A percentile compares a stretch with the other conserved stretches of the same genome.
phyloP scores from a whole-genome alignment of 2,888 invertebrate genomes.

The Melipona bicolor region DNA sequence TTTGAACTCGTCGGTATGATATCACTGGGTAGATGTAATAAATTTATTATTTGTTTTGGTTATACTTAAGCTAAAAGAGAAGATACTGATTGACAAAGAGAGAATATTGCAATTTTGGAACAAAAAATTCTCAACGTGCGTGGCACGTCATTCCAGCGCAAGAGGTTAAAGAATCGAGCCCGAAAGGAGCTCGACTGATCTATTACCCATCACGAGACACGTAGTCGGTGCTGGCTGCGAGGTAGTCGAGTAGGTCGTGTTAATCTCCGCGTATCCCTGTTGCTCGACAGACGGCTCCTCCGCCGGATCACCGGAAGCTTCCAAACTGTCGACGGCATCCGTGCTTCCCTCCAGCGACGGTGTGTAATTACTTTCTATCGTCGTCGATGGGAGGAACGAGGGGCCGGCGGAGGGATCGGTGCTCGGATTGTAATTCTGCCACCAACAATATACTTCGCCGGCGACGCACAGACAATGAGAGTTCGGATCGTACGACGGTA shows the following conservation, averaged over 20 bases:
- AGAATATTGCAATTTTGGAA: too few species aligned
- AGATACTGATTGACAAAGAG: too few species aligned
- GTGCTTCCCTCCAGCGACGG: conserved; percentile 68
- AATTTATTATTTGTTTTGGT: too few species aligned
- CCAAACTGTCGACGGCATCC: conserved; percentile 63
- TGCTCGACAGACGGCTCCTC: conserved; percentile 62
- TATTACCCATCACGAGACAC: conserved; percentile 79
- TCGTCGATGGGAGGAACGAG: conserved; percentile 65
- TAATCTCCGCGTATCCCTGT: conserved; percentile 64
- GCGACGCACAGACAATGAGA: conserved; percentile 81
- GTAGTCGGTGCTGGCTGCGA: conserved; percentile 68
- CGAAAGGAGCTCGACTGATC: conserved; percentile 21
- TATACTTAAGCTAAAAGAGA: too few species aligned
- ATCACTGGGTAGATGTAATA: too few species aligned
- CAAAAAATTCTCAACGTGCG: too few species aligned
- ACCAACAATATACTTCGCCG: conserved; percentile 82
- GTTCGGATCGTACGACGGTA: conserved; percentile 78
- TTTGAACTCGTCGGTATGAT: too few species aligned
- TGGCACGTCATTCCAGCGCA: too few species aligned
- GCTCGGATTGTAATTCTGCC: conserved; percentile 76
- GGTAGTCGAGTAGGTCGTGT: conserved; percentile 64
- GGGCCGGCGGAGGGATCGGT: conserved; percentile 61
- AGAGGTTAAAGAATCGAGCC: background rate
- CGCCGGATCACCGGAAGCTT: conserved; percentile 64
- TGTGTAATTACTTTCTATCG: conserved; percentile 67